Evolutionary conservation across 2,888 invertebrate genomes (phyloP).

Genomic region (Fissipunctia ypsillon): DNA sequence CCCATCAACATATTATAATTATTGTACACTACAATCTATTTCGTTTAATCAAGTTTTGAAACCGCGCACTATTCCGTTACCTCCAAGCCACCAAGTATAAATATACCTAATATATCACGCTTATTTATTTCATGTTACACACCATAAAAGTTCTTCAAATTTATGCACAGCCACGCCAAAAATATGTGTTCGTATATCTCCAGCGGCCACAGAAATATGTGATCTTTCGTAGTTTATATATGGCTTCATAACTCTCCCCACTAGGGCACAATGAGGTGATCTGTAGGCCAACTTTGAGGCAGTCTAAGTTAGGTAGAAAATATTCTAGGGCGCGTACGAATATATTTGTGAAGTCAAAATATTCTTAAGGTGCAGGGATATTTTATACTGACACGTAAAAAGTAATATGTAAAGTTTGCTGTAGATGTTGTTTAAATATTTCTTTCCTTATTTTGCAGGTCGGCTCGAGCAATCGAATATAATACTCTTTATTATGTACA

Average conservation of each 20-base stretch:
- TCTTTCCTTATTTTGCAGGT: not conserved
- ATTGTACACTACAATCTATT: not conserved
- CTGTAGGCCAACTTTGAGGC: conserved; percentile 51
- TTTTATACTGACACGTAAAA: conserved; percentile 24
- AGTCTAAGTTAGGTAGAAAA: conserved; percentile 47
- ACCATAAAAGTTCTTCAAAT: conserved; percentile 44
- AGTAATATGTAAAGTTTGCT: conserved; percentile 10
- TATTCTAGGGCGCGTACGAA: conserved; percentile 26
- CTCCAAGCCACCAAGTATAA: not conserved
- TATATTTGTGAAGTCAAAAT: conserved; percentile 37
- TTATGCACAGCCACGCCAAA: conserved; percentile 46
- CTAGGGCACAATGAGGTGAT: conserved; percentile 59
- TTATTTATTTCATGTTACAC: conserved; percentile 38
- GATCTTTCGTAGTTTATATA: conserved; percentile 58
- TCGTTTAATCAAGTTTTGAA: conserved; percentile 9
- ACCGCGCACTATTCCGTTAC: not conserved
- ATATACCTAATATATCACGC: conserved; percentile 8
- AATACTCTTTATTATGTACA: no score
- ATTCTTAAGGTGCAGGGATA: conserved; percentile 24
- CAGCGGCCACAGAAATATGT: conserved; percentile 42
- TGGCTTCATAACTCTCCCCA: conserved; percentile 54
- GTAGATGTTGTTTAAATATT: not conserved
- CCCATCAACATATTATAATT: not conserved
- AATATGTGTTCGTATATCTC: conserved; percentile 55
- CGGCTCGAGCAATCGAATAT: no score